Evolutionary conservation across 2,797 vertebrate species (phyloP).

Genomic region (Chrosomus eos): DNA sequence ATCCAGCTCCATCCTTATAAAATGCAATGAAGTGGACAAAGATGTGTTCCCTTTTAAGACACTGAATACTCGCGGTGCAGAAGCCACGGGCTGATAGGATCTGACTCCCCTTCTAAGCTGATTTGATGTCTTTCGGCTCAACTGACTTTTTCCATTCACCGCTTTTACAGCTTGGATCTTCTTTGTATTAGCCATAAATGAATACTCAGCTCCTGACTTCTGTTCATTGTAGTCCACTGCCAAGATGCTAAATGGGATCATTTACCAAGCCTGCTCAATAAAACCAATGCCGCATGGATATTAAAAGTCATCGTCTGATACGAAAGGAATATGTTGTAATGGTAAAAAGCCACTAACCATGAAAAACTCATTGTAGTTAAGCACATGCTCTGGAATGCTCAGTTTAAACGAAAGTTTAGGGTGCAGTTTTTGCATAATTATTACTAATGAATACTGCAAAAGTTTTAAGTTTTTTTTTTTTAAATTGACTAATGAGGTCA

Average conservation of each 20-base stretch:
- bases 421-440: not conserved
- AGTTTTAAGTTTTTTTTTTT: not conserved
- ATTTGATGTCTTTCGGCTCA: conserved; percentile 52
- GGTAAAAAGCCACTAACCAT: conserved; percentile 24
- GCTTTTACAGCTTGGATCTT: conserved; percentile 46
- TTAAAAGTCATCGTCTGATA: conserved; percentile 35
- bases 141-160: conserved; percentile 43
- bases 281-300: conserved; percentile 36
- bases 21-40: conserved; percentile 34
- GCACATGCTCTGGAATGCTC: not conserved
- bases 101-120: conserved; percentile 46
- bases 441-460: not conserved
- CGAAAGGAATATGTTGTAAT: conserved; percentile 41
- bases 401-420: not conserved
- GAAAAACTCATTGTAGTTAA: conserved; percentile 12
- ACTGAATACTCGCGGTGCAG: conserved; percentile 17
- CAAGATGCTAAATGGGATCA: conserved; percentile 38
- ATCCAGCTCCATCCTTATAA: conserved; percentile 12
- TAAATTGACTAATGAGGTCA: not conserved
- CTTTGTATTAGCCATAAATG: conserved; percentile 33
- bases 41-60: conserved; percentile 46
- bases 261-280: conserved; percentile 14
- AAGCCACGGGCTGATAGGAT: conserved; percentile 37
- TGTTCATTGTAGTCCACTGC: conserved; percentile 7
- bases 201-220: conserved; percentile 33